Percentiles rank a stretch among this genome's conserved stretches.
Evolutionary conservation across 2,888 invertebrate genomes (phyloP).

Genomic region (Heliconius ismenius): DNA sequence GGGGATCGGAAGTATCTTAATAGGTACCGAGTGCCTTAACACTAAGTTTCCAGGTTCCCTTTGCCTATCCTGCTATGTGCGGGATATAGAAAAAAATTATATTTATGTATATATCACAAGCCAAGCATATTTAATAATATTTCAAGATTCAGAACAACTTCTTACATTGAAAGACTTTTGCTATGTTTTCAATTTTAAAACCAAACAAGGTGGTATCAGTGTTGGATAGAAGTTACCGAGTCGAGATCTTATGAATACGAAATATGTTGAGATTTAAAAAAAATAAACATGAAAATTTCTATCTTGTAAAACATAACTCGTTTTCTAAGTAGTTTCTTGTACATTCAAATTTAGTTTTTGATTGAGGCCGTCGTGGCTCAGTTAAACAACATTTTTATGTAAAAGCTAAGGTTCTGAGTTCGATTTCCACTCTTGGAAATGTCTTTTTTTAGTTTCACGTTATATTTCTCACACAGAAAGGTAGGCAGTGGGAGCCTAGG

Average conservation of each 20-base stretch:
- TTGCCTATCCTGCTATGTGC: no score
- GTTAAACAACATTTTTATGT: no score
- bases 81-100: neutral
- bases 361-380: no score
- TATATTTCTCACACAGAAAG: no score
- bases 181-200: constrained; percentile 29
- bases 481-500: no score
- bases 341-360: no score
- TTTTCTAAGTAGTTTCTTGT: neutral
- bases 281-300: constrained; percentile 14
- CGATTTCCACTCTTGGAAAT: no score
- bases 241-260: constrained; percentile 30
- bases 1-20: no score
- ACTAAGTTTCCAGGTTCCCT: no score
- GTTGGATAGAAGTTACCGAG: constrained; percentile 22
- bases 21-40: no score
- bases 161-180: constrained; percentile 4
- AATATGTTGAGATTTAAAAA: constrained; percentile 9
- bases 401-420: no score
- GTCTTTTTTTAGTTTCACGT: no score
- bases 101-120: neutral
- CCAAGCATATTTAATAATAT: neutral
- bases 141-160: neutral
- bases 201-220: constrained; percentile 22
- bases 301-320: constrained; percentile 2